These are phyloP conservation scores for Watsonalla binaria DNA, from an alignment of 2,888 invertebrate genomes.

Conservation along the genomic window DNA sequence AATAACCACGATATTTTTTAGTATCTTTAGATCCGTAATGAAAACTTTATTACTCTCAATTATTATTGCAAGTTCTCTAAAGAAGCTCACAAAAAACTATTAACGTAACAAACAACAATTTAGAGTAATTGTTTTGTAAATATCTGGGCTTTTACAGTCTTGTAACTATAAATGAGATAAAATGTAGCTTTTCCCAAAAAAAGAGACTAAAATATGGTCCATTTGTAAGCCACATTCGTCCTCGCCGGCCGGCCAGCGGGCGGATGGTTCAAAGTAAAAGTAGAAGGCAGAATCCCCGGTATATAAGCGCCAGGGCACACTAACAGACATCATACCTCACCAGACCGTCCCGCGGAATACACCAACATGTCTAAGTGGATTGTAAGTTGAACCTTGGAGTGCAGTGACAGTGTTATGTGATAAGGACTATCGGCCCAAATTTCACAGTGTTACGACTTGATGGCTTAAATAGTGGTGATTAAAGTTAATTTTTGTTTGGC, in stretches of 20 bases:
- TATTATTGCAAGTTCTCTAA: not conserved
- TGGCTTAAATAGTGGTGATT: slow-evolving; percentile 9
- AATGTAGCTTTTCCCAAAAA: slow-evolving; percentile 23
- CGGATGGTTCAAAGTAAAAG: slow-evolving; percentile 69
- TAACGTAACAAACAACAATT: not conserved
- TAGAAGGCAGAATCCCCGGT: slow-evolving; percentile 57
- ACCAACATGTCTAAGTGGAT: slow-evolving; percentile 71
- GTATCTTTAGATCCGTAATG: too few species aligned
- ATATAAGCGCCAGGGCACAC: slow-evolving; percentile 55
- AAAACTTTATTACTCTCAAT: not conserved
- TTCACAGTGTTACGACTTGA: slow-evolving; percentile 1
- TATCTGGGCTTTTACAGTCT: not conserved
- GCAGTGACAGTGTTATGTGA: slow-evolving; percentile 53
- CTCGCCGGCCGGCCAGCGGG: slow-evolving; percentile 39
- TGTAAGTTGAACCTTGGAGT: slow-evolving; percentile 64
- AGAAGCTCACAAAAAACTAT: slow-evolving; percentile 1
- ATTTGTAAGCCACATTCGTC: slow-evolving; percentile 59
- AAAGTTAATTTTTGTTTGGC: slow-evolving; percentile 23
- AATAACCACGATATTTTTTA: too few species aligned
- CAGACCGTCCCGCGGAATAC: slow-evolving; percentile 44
- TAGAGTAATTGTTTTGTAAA: too few species aligned
- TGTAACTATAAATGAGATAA: not conserved
- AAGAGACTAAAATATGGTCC: slow-evolving; percentile 42
- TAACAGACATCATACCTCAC: slow-evolving; percentile 55
- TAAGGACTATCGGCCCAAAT: slow-evolving; percentile 6